These are phyloP conservation scores for Drosophila monieri DNA, from an alignment of 2,888 invertebrate genomes.

Conservation along the genomic window DNA sequence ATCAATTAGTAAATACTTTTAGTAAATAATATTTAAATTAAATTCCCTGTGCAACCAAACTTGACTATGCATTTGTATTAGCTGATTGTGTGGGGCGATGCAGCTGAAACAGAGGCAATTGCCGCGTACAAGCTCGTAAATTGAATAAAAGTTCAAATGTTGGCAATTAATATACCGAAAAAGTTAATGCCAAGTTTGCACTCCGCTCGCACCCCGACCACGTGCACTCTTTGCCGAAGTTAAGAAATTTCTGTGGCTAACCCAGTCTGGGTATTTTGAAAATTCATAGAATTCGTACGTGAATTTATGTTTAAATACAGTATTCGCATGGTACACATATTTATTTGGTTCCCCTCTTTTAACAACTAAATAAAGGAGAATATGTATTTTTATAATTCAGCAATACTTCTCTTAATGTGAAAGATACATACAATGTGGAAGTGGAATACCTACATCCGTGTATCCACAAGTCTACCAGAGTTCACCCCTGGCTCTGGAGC, in stretches of 20 bases:
- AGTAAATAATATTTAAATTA: no score
- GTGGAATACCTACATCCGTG: background rate
- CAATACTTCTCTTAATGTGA: background rate
- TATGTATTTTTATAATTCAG: background rate
- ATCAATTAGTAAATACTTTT: no score
- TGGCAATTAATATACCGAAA: slow-evolving; percentile 82
- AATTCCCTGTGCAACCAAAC: background rate
- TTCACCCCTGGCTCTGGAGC: slow-evolving; percentile 15
- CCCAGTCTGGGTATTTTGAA: background rate
- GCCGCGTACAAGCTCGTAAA: slow-evolving; percentile 75
- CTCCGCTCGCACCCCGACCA: slow-evolving; percentile 33
- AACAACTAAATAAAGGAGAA: no score
- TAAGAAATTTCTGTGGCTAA: slow-evolving; percentile 8
- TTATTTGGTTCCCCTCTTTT: background rate
- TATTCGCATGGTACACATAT: no score
- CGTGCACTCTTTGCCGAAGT: slow-evolving; percentile 42
- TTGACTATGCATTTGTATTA: slow-evolving; percentile 37
- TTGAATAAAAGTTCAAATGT: slow-evolving; percentile 83
- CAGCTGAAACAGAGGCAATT: slow-evolving; percentile 46
- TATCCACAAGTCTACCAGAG: background rate
- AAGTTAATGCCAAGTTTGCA: slow-evolving; percentile 69
- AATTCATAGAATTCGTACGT: slow-evolving; percentile 2
- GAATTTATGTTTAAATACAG: background rate
- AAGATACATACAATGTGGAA: background rate
- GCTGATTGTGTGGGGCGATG: slow-evolving; percentile 44